These are phyloP conservation scores for Zalophus californianus DNA, from an alignment of 2,797 vertebrate species.

Conservation along the genomic window DNA sequence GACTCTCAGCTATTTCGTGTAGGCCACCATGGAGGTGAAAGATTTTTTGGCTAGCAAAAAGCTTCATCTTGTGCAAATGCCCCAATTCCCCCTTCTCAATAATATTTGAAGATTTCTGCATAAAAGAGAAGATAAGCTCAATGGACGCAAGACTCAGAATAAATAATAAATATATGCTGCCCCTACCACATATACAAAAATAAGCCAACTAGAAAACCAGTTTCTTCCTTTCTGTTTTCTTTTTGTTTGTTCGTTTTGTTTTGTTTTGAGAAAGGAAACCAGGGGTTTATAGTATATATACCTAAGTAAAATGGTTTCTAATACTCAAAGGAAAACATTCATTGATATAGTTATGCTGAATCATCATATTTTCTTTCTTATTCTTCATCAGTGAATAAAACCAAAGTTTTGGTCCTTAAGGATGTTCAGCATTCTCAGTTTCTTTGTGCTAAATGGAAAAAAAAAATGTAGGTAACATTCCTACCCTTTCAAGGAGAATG, in stretches of 20 bases:
- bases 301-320: not conserved
- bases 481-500: slow-evolving; percentile 16
- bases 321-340: not conserved
- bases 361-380: slow-evolving; percentile 27
- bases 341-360: not conserved
- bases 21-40: not conserved
- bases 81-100: not conserved
- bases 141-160: not conserved
- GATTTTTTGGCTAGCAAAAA: not conserved
- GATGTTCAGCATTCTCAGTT: slow-evolving; percentile 25
- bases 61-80: slow-evolving; percentile 2
- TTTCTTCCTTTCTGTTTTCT: not conserved
- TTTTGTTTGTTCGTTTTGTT: not conserved
- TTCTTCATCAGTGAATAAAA: slow-evolving; percentile 45
- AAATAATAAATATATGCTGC: not conserved
- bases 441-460: not conserved
- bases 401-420: not conserved
- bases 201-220: not conserved
- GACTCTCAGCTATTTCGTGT: not conserved
- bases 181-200: not conserved
- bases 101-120: slow-evolving; percentile 26
- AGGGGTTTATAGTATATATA: not conserved
- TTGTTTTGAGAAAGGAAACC: not conserved
- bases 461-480: not conserved
- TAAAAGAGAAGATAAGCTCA: not conserved